Evolutionary conservation across 2,888 invertebrate genomes (phyloP).

Genomic region (Pammene aurita): DNA sequence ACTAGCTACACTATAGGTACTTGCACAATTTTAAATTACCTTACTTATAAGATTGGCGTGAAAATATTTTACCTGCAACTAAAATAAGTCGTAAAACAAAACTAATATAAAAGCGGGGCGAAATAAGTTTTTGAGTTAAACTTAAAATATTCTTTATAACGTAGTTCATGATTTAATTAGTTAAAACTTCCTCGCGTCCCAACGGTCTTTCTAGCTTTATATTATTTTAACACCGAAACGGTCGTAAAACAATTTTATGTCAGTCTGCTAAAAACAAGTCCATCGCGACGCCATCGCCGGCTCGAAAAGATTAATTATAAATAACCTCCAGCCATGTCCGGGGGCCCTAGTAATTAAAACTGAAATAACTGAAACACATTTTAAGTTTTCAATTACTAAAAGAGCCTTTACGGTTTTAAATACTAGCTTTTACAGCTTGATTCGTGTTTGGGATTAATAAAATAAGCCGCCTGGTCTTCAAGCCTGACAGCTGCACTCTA

Average conservation of each 20-base stretch:
- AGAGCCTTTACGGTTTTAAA: constrained; percentile 48
- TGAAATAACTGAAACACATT: constrained; percentile 64
- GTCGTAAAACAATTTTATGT: constrained; percentile 54
- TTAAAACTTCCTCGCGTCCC: constrained; percentile 26
- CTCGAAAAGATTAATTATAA: constrained; percentile 69
- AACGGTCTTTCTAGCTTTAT: constrained; percentile 37
- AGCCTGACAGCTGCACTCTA: constrained; percentile 22
- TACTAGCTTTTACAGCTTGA: constrained; percentile 53
- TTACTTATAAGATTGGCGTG: neutral
- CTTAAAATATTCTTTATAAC: constrained; percentile 9
- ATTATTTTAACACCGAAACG: constrained; percentile 47
- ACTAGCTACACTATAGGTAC: constrained; percentile 6
- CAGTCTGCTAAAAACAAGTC: constrained; percentile 54
- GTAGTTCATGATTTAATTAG: constrained; percentile 26
- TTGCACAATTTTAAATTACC: neutral
- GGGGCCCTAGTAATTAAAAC: constrained; percentile 63
- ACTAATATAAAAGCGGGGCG: neutral
- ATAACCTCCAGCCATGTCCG: constrained; percentile 57
- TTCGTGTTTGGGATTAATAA: constrained; percentile 42
- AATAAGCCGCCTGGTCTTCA: constrained; percentile 12
- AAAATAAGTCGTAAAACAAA: neutral
- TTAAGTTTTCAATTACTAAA: constrained; percentile 58
- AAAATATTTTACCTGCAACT: neutral
- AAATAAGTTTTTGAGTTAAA: constrained; percentile 3
- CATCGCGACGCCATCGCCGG: constrained; percentile 47